Base-by-base conservation (phyloP, 2,797 vertebrate species). In the Chelon auratus region DNA sequence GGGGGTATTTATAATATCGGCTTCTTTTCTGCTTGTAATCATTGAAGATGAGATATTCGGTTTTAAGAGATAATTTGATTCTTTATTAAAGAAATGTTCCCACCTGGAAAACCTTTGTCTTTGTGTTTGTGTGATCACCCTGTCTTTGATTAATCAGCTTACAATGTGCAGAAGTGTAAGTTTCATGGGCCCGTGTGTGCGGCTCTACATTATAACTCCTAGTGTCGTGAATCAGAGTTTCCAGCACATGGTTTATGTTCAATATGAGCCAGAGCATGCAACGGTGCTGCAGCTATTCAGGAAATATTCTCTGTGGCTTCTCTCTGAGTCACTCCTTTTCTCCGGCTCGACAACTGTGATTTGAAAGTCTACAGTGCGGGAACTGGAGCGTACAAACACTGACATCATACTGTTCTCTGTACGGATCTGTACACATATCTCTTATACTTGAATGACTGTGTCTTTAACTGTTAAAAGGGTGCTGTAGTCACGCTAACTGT, bases 221-320 rank as follows among this genome's bases (percentile, higher is more conserved):
- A 71, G 64, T 85, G 62, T 69, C 60, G 81, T 80, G 86, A 91
- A 75, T 93, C 88, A 89, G 40, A 87, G 70, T 92, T 93, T 94
- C 92, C 92, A 93, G 91, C 78, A 75, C 76, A 80, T 80, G 80
- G 81, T 91, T 92, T 91, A 84, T 90, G 89, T 87, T 86, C 89
- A 77, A 87, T 79, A 90, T 82, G 83, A 82, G 82, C 76, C 68
- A 20, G 74, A 75, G 68, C 74, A 67, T 77, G 71, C 83, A 81
- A 72, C 54, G 17, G 69, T 57, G 52, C 72, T 69, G 70, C 72
- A 82, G 70, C 62, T 54, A 68, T 72, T 89, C 75, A 66, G 82
- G 77, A 86, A 87, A 83, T 84, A 64, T 83, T 78, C 67, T 86
- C 48, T 83, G 78, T 72, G 73, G 84, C 83, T 89, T 74, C 45